Evolutionary conservation across 1,140 invertebrate genomes (phyloP).

Genomic region (Drosophila fuyamai): DNA sequence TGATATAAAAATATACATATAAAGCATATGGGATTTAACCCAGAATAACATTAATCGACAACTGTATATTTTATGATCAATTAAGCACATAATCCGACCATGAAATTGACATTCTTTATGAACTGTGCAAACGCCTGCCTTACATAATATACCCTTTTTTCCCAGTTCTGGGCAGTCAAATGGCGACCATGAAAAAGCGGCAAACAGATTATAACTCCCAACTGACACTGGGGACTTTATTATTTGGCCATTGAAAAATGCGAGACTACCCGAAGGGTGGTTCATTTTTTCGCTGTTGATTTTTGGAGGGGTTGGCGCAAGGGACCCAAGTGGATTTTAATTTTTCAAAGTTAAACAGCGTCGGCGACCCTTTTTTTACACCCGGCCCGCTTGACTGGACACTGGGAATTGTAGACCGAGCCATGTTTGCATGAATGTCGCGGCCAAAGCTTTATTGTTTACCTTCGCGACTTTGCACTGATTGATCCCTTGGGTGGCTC

Average conservation of each 20-base stretch:
- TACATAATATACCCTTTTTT: constrained; percentile 26
- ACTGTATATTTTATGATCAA: neutral
- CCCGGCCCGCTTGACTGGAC: constrained; percentile 28
- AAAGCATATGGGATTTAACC: too few relatives aligned
- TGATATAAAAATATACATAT: too few relatives aligned
- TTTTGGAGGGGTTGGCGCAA: neutral
- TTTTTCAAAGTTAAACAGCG: constrained; percentile 79
- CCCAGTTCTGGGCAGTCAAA: constrained; percentile 44
- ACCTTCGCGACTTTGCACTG: constrained; percentile 72
- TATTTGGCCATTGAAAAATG: constrained; percentile 83
- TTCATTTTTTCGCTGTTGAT: constrained; percentile 1
- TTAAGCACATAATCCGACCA: neutral
- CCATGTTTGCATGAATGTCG: constrained; percentile 66
- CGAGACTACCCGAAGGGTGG: constrained; percentile 40
- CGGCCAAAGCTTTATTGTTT: constrained; percentile 65
- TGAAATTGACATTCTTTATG: neutral
- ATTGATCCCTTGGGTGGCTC: constrained; percentile 76
- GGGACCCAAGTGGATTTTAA: constrained; percentile 81
- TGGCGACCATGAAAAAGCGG: constrained; percentile 78
- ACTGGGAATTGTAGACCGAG: constrained; percentile 15
- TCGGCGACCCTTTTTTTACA: constrained; percentile 65
- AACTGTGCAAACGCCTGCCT: neutral
- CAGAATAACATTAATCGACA: too few relatives aligned
- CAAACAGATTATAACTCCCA: constrained; percentile 83
- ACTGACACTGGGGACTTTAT: constrained; percentile 77